A percentile compares a stretch with the other conserved stretches of the same genome.
Conservation (phyloP, 2,888 invertebrate species). For the Metalampra italica region DNA sequence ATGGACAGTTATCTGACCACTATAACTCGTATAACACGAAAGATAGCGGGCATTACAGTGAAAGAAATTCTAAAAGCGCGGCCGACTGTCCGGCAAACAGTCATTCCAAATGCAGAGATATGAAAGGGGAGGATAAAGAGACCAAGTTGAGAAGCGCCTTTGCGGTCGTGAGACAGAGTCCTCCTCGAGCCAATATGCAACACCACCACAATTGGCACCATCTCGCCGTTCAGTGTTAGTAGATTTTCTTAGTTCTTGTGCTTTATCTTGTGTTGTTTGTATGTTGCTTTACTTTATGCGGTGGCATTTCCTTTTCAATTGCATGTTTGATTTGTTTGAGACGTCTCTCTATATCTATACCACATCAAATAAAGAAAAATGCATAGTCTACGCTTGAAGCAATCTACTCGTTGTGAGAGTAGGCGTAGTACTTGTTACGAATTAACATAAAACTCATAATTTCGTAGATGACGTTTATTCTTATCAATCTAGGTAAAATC, state of each 20-base stretch:
- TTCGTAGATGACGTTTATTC: too few species aligned
- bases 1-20: slow-evolving; percentile 70
- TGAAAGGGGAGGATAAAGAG: slow-evolving; percentile 69
- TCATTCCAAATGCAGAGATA: slow-evolving; percentile 68
- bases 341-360: not conserved
- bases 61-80: slow-evolving; percentile 68
- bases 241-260: slow-evolving; percentile 51
- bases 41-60: slow-evolving; percentile 73
- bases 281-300: not conserved
- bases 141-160: slow-evolving; percentile 80
- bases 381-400: too few species aligned
- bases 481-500: too few species aligned
- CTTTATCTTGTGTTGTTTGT: slow-evolving; percentile 15
- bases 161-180: slow-evolving; percentile 80
- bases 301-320: not conserved
- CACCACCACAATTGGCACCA: slow-evolving; percentile 78
- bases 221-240: slow-evolving; percentile 83
- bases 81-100: slow-evolving; percentile 71
- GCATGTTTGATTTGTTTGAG: not conserved
- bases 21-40: slow-evolving; percentile 73
- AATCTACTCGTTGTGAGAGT: too few species aligned
- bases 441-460: too few species aligned
- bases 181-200: slow-evolving; percentile 69
- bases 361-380: not conserved
- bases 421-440: too few species aligned